phyloP scores from a whole-genome alignment of 2,888 invertebrate species.

The Acanthoscelides obtectus region DNA sequence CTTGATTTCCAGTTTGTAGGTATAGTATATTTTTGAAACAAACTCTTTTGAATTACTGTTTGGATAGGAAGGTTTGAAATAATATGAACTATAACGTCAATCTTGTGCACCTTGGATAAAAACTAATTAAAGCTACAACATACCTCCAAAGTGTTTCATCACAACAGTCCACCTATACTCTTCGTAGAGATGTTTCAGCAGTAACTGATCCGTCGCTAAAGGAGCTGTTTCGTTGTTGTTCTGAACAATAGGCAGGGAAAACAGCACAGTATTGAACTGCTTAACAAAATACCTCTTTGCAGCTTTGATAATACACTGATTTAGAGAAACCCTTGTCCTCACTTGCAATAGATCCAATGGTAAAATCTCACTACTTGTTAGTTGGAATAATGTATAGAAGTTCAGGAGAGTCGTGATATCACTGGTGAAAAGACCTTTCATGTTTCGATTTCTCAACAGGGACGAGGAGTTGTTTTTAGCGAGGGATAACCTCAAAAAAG shows the following conservation, averaged over 20 bases:
- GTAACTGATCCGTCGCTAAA: not conserved
- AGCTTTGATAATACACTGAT: slow-evolving; percentile 17
- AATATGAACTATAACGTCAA: no score
- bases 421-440: no score
- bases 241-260: slow-evolving; percentile 7
- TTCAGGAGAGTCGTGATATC: no score
- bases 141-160: slow-evolving; percentile 10
- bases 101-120: no score
- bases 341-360: not conserved
- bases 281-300: slow-evolving; percentile 12
- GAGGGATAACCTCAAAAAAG: no score
- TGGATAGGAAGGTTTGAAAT: no score
- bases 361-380: not conserved
- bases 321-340: slow-evolving; percentile 11
- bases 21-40: no score
- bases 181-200: slow-evolving; percentile 9
- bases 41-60: no score
- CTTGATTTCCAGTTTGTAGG: no score
- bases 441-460: no score
- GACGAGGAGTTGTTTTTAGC: no score
- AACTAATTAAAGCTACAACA: not conserved
- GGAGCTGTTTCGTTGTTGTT: not conserved
- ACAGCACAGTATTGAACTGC: not conserved
- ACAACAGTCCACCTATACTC: slow-evolving; percentile 12
- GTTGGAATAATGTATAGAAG: no score